Conservation (phyloP, 2,888 invertebrate species). For the Willowsia nigromaculata region DNA sequence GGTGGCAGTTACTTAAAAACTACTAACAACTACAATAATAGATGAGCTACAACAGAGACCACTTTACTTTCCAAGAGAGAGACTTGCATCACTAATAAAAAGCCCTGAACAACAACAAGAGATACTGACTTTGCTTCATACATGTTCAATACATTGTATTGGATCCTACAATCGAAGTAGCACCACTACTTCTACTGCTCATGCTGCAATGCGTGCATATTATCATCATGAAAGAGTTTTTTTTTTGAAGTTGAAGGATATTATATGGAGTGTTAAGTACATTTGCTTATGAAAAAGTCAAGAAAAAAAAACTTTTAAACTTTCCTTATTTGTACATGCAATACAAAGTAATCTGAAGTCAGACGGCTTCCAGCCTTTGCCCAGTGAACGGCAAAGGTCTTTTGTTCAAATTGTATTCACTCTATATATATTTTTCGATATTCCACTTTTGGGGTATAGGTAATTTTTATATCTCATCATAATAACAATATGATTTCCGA, state of each 20-base stretch:
- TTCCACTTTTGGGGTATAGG: no score
- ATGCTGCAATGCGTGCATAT: background rate
- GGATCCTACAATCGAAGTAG: background rate
- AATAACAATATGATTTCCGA: background rate
- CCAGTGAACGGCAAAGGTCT: constrained; percentile 65
- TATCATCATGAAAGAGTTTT: constrained; percentile 25
- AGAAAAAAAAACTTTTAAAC: constrained; percentile 49
- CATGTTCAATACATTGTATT: constrained; percentile 44
- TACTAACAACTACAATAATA: constrained; percentile 34
- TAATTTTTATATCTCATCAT: no score
- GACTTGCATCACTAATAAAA: constrained; percentile 37
- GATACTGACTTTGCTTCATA: constrained; percentile 18
- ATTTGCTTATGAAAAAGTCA: background rate
- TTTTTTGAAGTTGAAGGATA: constrained; percentile 58
- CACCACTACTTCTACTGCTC: background rate
- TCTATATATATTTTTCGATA: no score
- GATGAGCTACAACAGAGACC: constrained; percentile 12
- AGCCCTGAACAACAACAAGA: constrained; percentile 32
- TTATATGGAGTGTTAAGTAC: constrained; percentile 39
- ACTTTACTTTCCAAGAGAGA: constrained; percentile 44
- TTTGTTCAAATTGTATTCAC: no score
- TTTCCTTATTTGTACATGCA: constrained; percentile 52
- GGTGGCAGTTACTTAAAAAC: constrained; percentile 40
- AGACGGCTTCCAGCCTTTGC: constrained; percentile 72
- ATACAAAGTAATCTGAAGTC: constrained; percentile 66